phyloP scores from a whole-genome alignment of 2,888 invertebrate species.

The Acanthosepion esculentum region DNA sequence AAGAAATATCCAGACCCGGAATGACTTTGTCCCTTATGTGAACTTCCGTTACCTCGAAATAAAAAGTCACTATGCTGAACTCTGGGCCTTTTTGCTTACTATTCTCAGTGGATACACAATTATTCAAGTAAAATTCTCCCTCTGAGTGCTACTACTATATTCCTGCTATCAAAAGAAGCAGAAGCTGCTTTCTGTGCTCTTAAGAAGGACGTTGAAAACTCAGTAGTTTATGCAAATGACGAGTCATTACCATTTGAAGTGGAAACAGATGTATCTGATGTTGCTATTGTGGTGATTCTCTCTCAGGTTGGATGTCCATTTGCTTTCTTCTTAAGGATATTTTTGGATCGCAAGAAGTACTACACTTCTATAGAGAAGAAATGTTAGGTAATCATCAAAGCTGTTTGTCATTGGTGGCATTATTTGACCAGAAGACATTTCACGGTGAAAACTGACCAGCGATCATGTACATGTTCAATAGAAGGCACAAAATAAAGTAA shows the following conservation, averaged over 20 bases:
- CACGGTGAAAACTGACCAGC: no score
- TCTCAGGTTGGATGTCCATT: background rate
- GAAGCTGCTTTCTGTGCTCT: background rate
- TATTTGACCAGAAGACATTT: background rate
- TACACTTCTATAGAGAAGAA: background rate
- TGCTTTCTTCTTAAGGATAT: background rate
- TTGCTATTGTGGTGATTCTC: background rate
- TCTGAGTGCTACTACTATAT: no score
- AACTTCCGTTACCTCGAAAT: background rate
- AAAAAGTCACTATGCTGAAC: background rate
- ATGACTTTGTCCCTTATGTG: background rate
- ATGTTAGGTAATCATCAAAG: background rate
- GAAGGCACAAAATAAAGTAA: no score
- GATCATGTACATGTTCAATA: no score
- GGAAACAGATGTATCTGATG: background rate
- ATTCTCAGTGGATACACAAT: conserved; percentile 22
- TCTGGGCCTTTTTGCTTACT: background rate
- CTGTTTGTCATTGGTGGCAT: background rate
- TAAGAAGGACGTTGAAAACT: background rate
- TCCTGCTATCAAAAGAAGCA: background rate
- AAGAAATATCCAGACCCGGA: background rate
- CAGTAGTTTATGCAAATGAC: background rate
- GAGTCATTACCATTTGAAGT: background rate
- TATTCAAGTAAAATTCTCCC: background rate
- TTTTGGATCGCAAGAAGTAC: background rate